Evolutionary conservation across 2,113 vertebrate genomes (phyloP), one percentile per base, ranked within the genome.

Genomic region (Hepsetus odoe): DNA sequence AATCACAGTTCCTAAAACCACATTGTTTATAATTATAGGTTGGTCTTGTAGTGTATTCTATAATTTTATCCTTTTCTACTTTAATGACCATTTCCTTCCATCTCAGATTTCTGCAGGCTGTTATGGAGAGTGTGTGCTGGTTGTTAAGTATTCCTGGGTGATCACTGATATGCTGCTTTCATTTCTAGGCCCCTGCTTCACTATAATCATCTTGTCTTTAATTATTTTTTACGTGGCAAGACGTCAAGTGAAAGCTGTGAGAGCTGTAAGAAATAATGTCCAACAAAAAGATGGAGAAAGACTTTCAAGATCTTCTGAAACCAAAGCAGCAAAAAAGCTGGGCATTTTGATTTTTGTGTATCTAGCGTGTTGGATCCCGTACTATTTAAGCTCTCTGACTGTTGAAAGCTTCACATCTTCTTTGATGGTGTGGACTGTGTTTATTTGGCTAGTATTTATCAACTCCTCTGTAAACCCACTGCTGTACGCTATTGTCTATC

Each of bases 1-100:
- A 58, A 79, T 91, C 30, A 90, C 82, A 24, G 28, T 3, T 12
- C 53, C 73, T n/a, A 73, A 73, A 12, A 67, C 42, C 1, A 44
- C 80, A 72, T 6, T 82, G 53, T 80, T 56, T 18, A 84, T 89
- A 62, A 76, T 80, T 33, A 20, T 86, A 22, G 87, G 85, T 75
- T 90, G 90, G 90, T 44, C 67, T 38, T 84, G 80, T 55, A 84
- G 85, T 0, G 0, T 86, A 0, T 5, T 88, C 12, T 86, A 88
- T 44, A 38, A 12, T 11, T 11, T 38, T 10, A 8, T 65, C 3
- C 55, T 51, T 4, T 38, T 65, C 26, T 72, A 65, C 46, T 12
- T 79, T 1, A 42, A 72, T 53, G 69, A 72, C 4, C 28, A 32
- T 7, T 53, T 79, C 3, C 24, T 64, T 24, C 26, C 49, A 28